Evolutionary conservation across 2,797 vertebrate species (phyloP).

Genomic region (Xenops minutus): DNA sequence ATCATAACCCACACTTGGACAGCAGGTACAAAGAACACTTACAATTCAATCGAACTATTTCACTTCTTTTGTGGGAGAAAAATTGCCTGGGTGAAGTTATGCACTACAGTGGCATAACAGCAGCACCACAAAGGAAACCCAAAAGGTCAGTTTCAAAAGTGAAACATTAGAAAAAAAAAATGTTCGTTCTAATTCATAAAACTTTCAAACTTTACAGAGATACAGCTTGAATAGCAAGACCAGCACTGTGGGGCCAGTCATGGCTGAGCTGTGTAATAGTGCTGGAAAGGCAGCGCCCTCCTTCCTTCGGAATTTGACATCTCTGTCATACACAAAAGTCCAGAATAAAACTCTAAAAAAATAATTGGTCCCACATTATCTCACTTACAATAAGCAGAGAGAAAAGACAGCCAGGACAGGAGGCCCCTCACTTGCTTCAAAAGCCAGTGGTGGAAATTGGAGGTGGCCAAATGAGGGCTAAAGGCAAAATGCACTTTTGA

Average conservation of each 20-base stretch:
- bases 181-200: background rate
- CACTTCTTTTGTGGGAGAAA: background rate
- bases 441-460: background rate
- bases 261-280: background rate
- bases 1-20: background rate
- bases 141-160: background rate
- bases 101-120: background rate
- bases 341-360: background rate
- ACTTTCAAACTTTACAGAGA: background rate
- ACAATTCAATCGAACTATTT: background rate
- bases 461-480: background rate
- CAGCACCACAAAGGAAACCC: background rate
- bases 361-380: conserved; percentile 17
- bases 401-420: background rate
- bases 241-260: background rate
- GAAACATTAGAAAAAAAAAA: background rate
- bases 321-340: background rate
- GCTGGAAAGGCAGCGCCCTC: background rate
- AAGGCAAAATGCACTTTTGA: background rate
- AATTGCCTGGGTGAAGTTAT: background rate
- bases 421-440: background rate
- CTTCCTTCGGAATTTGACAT: background rate
- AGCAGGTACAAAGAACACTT: background rate
- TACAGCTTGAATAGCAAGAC: background rate
- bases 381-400: background rate